These are phyloP conservation scores for Ciconia maguari DNA, from an alignment of 2,113 vertebrate genomes.

Conservation along the genomic window DNA sequence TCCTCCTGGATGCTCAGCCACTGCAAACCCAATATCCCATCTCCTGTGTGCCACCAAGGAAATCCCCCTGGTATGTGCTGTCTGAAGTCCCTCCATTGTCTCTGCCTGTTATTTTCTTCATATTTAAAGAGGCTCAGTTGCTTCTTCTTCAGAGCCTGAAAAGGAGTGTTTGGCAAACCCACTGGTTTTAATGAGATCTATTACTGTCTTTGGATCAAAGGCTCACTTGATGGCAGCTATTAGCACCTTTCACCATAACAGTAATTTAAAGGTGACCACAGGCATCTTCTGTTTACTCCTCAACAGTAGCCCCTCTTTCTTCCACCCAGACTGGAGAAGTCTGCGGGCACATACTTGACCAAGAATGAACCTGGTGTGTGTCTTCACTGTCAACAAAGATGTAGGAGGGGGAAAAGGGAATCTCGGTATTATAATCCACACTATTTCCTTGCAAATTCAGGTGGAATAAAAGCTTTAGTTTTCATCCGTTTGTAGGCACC, in stretches of 20 bases:
- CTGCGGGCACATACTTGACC: conserved; percentile 39
- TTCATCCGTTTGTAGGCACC: background rate
- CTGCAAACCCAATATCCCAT: background rate
- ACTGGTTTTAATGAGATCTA: conserved; percentile 46
- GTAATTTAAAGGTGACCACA: conserved; percentile 57
- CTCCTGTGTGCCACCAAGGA: background rate
- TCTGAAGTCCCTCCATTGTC: conserved; percentile 28
- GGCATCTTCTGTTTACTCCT: conserved; percentile 41
- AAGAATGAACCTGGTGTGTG: conserved; percentile 23
- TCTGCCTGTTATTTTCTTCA: background rate
- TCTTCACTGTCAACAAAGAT: conserved; percentile 27
- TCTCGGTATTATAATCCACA: background rate
- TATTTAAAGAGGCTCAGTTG: background rate
- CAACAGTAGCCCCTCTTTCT: conserved; percentile 22
- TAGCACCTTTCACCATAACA: conserved; percentile 54
- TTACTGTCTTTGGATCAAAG: conserved; percentile 59
- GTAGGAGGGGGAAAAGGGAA: background rate
- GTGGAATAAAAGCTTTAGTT: background rate
- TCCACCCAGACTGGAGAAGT: background rate
- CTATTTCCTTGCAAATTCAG: conserved; percentile 40
- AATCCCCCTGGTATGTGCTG: conserved; percentile 1
- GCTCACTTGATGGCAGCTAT: conserved; percentile 37
- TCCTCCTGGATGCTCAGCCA: background rate
- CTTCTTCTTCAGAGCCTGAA: conserved; percentile 28
- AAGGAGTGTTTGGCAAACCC: conserved; percentile 12